Conservation (phyloP, 2,113 vertebrate species). For the Phyllostomus discolor region DNA sequence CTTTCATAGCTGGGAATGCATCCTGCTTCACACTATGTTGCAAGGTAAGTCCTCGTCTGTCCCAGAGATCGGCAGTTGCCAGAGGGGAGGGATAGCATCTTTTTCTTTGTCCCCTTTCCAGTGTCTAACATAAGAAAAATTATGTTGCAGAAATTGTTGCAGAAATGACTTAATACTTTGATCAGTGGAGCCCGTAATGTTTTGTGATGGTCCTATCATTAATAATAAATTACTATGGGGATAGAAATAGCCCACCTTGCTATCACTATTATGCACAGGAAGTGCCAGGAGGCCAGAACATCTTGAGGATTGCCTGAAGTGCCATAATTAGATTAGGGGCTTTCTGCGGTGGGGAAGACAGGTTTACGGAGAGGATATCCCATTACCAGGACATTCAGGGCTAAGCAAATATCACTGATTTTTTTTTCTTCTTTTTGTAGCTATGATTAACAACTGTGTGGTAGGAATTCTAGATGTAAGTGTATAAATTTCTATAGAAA, state of each 20-base stretch:
- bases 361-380: background rate
- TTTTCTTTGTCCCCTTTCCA: background rate
- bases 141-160: background rate
- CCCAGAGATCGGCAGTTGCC: background rate
- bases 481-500: background rate
- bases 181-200: background rate
- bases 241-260: background rate
- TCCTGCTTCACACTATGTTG: background rate
- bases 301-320: background rate
- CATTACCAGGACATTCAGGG: background rate
- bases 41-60: background rate
- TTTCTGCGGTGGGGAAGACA: background rate
- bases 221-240: constrained; percentile 6
- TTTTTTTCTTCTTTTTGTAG: background rate
- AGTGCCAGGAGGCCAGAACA: background rate
- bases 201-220: background rate
- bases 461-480: background rate
- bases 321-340: background rate
- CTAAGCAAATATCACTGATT: background rate
- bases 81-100: background rate
- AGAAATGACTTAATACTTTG: constrained; percentile 14
- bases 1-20: background rate
- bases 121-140: background rate
- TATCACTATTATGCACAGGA: background rate
- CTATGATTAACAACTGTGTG: background rate